Percentiles rank a stretch among this genome's conserved stretches.
Evolutionary conservation across 2,113 vertebrate genomes (phyloP).

Genomic region (Nesogale talazaci): DNA sequence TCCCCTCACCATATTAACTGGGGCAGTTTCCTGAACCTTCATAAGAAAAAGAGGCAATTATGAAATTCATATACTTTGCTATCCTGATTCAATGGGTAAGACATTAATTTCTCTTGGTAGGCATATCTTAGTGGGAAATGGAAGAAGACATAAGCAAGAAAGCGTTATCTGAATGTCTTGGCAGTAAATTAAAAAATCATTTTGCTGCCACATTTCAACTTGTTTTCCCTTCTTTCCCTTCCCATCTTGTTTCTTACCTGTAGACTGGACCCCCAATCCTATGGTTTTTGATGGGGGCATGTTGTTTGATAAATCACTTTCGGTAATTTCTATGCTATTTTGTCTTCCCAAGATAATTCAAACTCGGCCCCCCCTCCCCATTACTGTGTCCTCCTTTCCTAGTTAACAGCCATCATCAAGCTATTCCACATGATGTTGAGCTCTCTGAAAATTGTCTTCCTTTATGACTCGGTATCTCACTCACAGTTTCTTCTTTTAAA

Average conservation of each 20-base stretch:
- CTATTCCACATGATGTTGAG: background rate
- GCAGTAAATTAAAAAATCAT: slow-evolving; percentile 1
- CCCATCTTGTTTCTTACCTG: background rate
- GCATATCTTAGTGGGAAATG: background rate
- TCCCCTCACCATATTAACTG: background rate
- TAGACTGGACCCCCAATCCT: background rate
- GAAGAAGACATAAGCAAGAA: slow-evolving; percentile 23
- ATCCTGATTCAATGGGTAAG: background rate
- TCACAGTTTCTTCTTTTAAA: background rate
- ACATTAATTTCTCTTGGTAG: background rate
- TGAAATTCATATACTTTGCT: background rate
- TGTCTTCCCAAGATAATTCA: background rate
- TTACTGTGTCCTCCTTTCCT: fast-evolving
- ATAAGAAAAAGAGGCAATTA: background rate
- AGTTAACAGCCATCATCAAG: background rate
- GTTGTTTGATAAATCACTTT: background rate
- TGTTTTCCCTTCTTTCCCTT: background rate
- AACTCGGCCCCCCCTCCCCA: background rate
- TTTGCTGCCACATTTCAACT: background rate
- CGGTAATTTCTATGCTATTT: background rate
- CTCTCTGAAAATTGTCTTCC: background rate
- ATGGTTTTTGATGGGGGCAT: background rate
- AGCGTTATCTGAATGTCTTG: background rate
- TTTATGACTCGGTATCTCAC: background rate
- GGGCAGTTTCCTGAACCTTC: slow-evolving; percentile 28